A percentile compares a stretch with the other conserved stretches of the same genome.
Conservation (phyloP, 2,113 vertebrate genomes). For the Cebidichthys violaceus region DNA sequence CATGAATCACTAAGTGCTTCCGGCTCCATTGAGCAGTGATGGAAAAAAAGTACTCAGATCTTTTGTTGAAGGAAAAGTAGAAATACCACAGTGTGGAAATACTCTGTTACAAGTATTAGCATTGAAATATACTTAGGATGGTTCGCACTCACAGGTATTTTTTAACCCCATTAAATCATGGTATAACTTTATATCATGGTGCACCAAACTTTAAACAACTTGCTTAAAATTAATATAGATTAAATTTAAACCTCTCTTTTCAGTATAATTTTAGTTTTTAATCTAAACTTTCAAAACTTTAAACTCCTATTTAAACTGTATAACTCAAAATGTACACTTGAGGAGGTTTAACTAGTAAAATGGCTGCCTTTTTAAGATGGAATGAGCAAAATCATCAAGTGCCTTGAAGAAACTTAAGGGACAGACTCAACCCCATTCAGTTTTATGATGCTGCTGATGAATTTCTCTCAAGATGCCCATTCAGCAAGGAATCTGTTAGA, state of each 20-base stretch:
- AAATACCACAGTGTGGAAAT: neutral
- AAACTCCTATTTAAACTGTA: too few species aligned
- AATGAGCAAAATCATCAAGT: neutral
- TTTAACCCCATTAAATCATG: neutral
- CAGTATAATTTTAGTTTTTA: neutral
- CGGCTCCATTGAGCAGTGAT: constrained; percentile 54
- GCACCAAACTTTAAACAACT: neutral
- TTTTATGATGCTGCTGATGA: neutral
- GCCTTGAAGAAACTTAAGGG: too few species aligned
- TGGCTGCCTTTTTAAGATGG: neutral
- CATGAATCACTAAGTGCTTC: constrained; percentile 74
- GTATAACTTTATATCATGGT: neutral
- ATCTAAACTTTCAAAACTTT: neutral
- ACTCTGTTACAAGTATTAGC: neutral
- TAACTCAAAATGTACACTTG: neutral
- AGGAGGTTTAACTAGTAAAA: neutral
- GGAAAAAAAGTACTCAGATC: neutral
- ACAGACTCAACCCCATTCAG: neutral
- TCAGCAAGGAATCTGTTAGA: neutral
- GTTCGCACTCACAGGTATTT: neutral
- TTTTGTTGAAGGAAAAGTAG: constrained; percentile 4
- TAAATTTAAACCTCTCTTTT: neutral
- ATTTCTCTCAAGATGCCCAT: neutral
- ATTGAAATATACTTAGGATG: neutral
- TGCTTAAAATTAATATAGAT: neutral